Percentiles rank a stretch among this genome's conserved stretches.
These are phyloP conservation scores for Gryon sp. DNA, from an alignment of 1,140 invertebrate species.

Conservation along the genomic window DNA sequence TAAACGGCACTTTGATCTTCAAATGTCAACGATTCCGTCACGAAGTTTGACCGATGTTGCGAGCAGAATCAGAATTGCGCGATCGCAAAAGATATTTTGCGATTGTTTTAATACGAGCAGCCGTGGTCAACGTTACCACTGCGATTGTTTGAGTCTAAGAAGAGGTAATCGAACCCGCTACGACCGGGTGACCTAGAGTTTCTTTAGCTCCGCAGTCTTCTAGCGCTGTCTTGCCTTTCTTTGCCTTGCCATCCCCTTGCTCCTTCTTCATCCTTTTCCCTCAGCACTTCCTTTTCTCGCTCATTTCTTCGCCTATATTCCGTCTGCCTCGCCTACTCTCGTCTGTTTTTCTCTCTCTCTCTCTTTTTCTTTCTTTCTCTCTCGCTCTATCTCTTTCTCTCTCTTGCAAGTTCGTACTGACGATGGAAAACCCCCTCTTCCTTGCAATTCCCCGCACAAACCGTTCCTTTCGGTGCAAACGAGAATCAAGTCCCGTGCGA, in stretches of 20 bases:
- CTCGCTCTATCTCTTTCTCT: background rate
- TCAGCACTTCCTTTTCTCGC: constrained; percentile 25
- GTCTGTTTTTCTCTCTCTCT: constrained; percentile 9
- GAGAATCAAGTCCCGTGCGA: constrained; percentile 61
- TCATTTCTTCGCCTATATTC: constrained; percentile 21
- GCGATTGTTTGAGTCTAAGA: constrained; percentile 45
- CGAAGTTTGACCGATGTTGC: constrained; percentile 51
- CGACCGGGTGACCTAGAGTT: constrained; percentile 71
- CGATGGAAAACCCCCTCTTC: too few relatives aligned
- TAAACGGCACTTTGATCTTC: constrained; percentile 56
- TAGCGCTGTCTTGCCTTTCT: constrained; percentile 55
- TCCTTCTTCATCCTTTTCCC: constrained; percentile 5
- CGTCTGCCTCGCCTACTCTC: constrained; percentile 8
- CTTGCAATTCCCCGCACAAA: background rate
- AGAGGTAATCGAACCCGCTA: constrained; percentile 65
- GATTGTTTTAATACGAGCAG: constrained; percentile 41
- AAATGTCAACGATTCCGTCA: constrained; percentile 63
- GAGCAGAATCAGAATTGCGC: constrained; percentile 37
- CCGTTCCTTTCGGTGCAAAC: constrained; percentile 60
- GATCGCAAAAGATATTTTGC: constrained; percentile 30
- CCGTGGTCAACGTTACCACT: constrained; percentile 29
- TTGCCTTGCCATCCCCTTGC: constrained; percentile 21
- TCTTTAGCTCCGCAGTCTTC: constrained; percentile 58
- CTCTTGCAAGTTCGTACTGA: too few relatives aligned
- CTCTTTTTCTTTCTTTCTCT: background rate